Conservation (phyloP, 1,140 invertebrate species). For the Aradophagus sp. region DNA sequence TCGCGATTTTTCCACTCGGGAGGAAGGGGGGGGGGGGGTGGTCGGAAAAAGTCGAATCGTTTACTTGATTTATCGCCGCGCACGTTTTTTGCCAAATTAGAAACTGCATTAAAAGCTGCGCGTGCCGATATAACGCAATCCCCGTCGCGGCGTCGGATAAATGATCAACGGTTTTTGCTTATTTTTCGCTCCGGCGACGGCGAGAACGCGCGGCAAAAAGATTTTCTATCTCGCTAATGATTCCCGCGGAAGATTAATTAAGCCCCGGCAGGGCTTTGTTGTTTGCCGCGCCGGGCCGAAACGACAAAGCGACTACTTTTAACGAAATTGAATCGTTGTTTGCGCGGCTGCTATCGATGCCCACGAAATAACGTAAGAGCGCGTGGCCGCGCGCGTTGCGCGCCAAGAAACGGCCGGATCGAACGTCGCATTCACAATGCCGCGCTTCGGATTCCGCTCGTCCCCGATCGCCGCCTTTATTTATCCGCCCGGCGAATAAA, state of each 20-base stretch:
- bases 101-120: slow-evolving; percentile 53
- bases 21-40: too few relatives aligned
- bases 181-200: slow-evolving; percentile 34
- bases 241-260: slow-evolving; percentile 52
- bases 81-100: slow-evolving; percentile 51
- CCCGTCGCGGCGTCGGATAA: slow-evolving; percentile 37
- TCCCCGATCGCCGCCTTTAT: too few relatives aligned
- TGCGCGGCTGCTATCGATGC: slow-evolving; percentile 35
- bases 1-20: slow-evolving; percentile 24
- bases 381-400: slow-evolving; percentile 18
- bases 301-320: slow-evolving; percentile 48
- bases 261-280: slow-evolving; percentile 25
- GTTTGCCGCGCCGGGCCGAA: slow-evolving; percentile 27
- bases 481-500: too few relatives aligned
- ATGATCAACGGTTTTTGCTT: slow-evolving; percentile 49
- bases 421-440: too few relatives aligned
- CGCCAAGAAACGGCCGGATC: too few relatives aligned
- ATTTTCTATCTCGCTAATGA: slow-evolving; percentile 50
- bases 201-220: slow-evolving; percentile 23
- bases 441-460: too few relatives aligned
- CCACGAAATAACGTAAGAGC: slow-evolving; percentile 35
- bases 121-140: slow-evolving; percentile 54
- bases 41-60: slow-evolving; percentile 18
- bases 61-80: slow-evolving; percentile 47
- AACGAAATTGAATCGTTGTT: slow-evolving; percentile 49